Percentiles rank a stretch among this genome's conserved stretches.
These are phyloP conservation scores for Pocillopora meandrina DNA, from an alignment of 92 coral and sea anemone species.

Conservation along the genomic window DNA sequence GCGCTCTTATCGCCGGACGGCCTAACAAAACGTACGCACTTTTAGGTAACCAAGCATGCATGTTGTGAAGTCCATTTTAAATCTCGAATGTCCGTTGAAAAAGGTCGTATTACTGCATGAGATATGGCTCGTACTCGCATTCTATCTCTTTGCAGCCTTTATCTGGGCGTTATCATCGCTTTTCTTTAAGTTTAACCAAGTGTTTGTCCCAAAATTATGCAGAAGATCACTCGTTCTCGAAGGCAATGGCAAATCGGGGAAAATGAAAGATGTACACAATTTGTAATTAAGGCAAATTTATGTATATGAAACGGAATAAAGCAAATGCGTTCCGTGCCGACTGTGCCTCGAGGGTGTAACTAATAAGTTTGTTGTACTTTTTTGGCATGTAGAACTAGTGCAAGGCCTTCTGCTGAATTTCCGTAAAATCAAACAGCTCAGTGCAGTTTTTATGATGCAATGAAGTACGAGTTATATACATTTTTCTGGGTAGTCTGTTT, in stretches of 20 bases:
- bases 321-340: constrained; percentile 27
- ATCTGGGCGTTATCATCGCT: background rate
- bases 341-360: constrained; percentile 14
- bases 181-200: background rate
- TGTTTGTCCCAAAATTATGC: background rate
- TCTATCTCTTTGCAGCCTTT: background rate
- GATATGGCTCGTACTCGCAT: background rate
- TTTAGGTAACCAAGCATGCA: constrained; percentile 50
- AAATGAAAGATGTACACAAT: constrained; percentile 33
- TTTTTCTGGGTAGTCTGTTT: constrained; percentile 6
- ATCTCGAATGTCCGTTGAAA: constrained; percentile 97
- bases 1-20: background rate
- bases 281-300: constrained; percentile 40
- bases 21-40: constrained; percentile 21
- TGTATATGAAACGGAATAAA: constrained; percentile 30
- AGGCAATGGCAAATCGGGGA: constrained; percentile 13
- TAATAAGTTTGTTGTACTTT: background rate
- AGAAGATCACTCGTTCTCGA: constrained; percentile 25
- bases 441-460: background rate
- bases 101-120: constrained; percentile 62
- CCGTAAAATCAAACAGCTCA: background rate
- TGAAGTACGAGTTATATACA: background rate
- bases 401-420: background rate
- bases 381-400: background rate
- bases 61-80: constrained; percentile 71